Evolutionary conservation across 1,140 invertebrate species (phyloP).

Genomic region (Brachystomella parvula): DNA sequence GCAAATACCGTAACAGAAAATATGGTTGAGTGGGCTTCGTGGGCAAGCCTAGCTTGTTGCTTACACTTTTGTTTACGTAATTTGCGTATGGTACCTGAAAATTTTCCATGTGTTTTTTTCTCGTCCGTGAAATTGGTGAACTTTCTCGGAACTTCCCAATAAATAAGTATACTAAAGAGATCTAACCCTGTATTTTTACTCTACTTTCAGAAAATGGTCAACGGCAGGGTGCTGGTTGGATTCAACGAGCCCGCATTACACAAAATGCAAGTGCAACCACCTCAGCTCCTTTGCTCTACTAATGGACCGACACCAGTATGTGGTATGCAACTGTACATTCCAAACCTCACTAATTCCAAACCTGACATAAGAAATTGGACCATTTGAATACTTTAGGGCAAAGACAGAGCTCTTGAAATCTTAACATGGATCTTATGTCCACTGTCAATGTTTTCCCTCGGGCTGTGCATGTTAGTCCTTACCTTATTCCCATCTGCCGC

Average conservation of each 20-base stretch:
- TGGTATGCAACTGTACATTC: slow-evolving; percentile 27
- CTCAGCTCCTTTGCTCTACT: slow-evolving; percentile 56
- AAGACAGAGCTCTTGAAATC: slow-evolving; percentile 44
- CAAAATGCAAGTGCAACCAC: slow-evolving; percentile 53
- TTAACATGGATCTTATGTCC: slow-evolving; percentile 52
- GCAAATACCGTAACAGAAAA: too few relatives aligned
- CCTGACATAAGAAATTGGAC: not conserved
- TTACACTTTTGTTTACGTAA: too few relatives aligned
- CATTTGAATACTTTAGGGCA: slow-evolving; percentile 21
- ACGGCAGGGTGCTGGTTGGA: slow-evolving; percentile 47
- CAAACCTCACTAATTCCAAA: not conserved
- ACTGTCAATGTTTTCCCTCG: slow-evolving; percentile 51
- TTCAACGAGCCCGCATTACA: slow-evolving; percentile 46
- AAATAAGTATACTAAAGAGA: not conserved
- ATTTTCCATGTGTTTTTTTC: too few relatives aligned
- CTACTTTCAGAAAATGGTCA: slow-evolving; percentile 30
- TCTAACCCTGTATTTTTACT: too few relatives aligned
- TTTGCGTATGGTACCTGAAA: too few relatives aligned
- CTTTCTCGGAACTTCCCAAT: not conserved
- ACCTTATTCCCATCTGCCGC: not conserved
- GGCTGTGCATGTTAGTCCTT: slow-evolving; percentile 50
- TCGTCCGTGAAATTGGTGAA: not conserved
- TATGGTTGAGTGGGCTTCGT: not conserved
- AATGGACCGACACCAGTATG: slow-evolving; percentile 45
- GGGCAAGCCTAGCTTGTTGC: too few relatives aligned